Percentiles rank a stretch among this genome's conserved stretches.
phyloP scores from a whole-genome alignment of 2,797 vertebrate genomes.

The Danio kyathit region DNA sequence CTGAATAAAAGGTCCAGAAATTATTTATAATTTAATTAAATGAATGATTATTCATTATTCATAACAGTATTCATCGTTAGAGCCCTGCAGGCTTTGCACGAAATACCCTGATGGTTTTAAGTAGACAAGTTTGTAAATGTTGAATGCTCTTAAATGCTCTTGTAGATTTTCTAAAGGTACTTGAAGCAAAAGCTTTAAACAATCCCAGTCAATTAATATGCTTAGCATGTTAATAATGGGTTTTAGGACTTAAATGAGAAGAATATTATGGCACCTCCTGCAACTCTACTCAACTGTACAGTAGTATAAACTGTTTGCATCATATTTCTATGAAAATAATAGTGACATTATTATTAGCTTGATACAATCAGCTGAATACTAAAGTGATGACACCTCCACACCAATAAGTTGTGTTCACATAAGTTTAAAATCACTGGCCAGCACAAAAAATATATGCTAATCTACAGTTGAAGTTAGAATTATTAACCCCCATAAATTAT shows the following conservation, averaged over 20 bases:
- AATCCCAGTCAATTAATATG: not conserved
- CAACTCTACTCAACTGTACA: not conserved
- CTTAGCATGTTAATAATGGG: not conserved
- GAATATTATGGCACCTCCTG: not conserved
- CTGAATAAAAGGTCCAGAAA: constrained; percentile 14
- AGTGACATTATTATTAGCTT: not conserved
- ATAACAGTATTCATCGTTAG: constrained; percentile 21
- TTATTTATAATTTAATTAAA: constrained; percentile 27
- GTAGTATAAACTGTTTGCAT: not conserved
- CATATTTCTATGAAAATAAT: not conserved
- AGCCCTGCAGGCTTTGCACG: not conserved
- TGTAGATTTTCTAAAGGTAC: not conserved
- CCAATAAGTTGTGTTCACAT: not conserved
- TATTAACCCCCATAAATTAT: no score
- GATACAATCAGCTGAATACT: not conserved
- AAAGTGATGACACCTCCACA: not conserved
- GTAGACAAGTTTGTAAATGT: not conserved
- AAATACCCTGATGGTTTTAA: constrained; percentile 19
- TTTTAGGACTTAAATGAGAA: not conserved
- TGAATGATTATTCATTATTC: constrained; percentile 20
- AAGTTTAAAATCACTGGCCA: not conserved
- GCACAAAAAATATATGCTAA: not conserved
- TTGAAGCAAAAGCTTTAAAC: constrained; percentile 6
- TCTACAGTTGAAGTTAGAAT: no score
- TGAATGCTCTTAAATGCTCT: not conserved